Evolutionary conservation across 2,797 vertebrate genomes (phyloP), one percentile per base, ranked within the genome.

Genomic region (Orientallactaga sibirica): DNA sequence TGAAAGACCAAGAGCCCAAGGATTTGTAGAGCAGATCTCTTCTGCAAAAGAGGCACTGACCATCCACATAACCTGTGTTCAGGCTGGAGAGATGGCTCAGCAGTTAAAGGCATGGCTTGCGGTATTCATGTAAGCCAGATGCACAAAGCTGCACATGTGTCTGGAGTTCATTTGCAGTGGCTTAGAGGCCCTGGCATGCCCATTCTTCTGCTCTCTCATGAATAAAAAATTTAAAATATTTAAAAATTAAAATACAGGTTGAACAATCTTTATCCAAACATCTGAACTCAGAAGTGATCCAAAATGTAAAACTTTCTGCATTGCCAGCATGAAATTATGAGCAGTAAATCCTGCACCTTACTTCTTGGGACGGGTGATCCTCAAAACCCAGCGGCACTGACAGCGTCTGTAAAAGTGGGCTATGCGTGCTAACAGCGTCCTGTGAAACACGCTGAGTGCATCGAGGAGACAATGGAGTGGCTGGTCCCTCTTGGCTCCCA

Each of bases 1-100:
- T 19, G 22, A 52, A 68, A 48, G 33, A 20, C 2, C 7, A 0
- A 3, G 0, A 12, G 24, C 16, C 2, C 2, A 1, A n/a, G 4
- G 24, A 71, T 14, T 11, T 10, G 7, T 64, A 76, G 22, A 61
- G 7, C 5, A 10, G 15, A 20, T 2, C 12, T 58, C 8, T 22
- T 67, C 20, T 2, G 27, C 11, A 22, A 11, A 5, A 12, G 55
- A 3, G 14, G 3, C 15, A 61, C 0, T 2, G 64, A 62, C 19
- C 19, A 37, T 4, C 7, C 0, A 9, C 0, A 25, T 11, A 12
- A 80, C 4, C 7, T 14, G 62, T 0, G 20, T 19, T 12, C 48
- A 7, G 55, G 55, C 55, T 58, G 55, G 55, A 58, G 16, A 58
- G 55, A 58, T 58, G 55, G 55, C 55, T 58, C 55, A 58, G 55